phyloP scores from a whole-genome alignment of 2,113 vertebrate genomes.

The Harpagus bidentatus region DNA sequence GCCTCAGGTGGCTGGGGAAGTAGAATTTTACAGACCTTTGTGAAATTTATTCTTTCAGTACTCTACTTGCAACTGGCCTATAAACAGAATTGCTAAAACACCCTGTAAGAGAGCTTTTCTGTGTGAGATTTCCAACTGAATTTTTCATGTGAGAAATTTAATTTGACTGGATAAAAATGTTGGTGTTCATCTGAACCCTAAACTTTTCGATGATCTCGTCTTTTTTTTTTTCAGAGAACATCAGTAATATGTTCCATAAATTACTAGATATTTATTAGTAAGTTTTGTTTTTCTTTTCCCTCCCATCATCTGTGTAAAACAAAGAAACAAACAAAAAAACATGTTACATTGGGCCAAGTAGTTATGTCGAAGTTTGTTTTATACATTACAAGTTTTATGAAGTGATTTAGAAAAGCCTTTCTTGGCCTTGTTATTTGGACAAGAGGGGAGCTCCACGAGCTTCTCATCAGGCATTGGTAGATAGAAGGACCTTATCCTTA shows the following conservation, averaged over 20 bases:
- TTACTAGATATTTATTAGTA: not conserved
- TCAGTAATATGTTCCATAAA: not conserved
- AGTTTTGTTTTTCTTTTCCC: not conserved
- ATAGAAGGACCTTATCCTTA: not conserved
- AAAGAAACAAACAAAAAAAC: not conserved
- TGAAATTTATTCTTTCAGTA: not conserved
- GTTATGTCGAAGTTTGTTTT: not conserved
- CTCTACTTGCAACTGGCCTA: not conserved
- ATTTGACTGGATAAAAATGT: not conserved
- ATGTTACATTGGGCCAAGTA: not conserved
- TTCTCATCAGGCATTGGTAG: not conserved
- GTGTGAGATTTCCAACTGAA: not conserved
- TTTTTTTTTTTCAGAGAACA: not conserved
- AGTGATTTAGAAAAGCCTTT: not conserved
- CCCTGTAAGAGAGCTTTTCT: not conserved
- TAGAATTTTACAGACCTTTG: not conserved
- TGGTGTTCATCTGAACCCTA: not conserved
- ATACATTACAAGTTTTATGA: not conserved
- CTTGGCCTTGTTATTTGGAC: not conserved
- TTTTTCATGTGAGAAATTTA: not conserved
- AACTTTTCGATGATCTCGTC: not conserved
- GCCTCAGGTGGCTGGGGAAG: not conserved
- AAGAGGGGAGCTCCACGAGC: not conserved
- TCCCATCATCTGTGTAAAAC: not conserved
- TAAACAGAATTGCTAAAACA: not conserved